Evolutionary conservation across 1,140 invertebrate genomes (phyloP), one percentile per base, ranked within the genome.

Genomic region (Drosophila jambulina): DNA sequence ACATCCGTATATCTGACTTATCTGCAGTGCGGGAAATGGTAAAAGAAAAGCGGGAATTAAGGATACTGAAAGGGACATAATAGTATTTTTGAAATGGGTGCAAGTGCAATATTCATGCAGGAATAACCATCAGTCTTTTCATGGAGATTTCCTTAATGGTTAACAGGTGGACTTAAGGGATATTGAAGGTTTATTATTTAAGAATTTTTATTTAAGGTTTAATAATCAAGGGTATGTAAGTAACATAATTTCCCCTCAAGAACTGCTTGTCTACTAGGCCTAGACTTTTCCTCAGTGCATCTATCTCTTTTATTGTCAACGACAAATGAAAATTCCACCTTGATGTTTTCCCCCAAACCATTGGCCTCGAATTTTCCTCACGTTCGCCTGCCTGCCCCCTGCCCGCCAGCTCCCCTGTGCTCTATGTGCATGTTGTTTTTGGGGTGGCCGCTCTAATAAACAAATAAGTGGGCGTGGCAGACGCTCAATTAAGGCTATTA

Each of bases 401-500:
- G 21, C 19, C 23, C 4, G 21, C 19, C 21, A 4, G 34, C 12
- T 25, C 12, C 48, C 10, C 23, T 2, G 0, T 5, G 29, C 13
- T 13, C 0, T 21, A 23, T 5, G 10, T 34, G 21, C 21, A 5
- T 68, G 74, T 86, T 82, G 60, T 75, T 69, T 65, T 80, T 62
- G 58, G 53, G 49, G 43, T 49, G 43, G 53, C 49, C 65, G 54
- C 82, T 74, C 85, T 90, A 90, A 90, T 90, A 90, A 90, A 90
- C 85, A 90, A 91, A 90, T 90, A 90, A 90, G 82, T 90, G 82
- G 85, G 85, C 75, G 86, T 81, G 85, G 75, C 86, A 71, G 84
- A 84, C 78, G 86, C 85, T 90, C 85, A 90, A 90, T 90, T 90
- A 90, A 90, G 85, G 85, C 85, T 90, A 91, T 90, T 90, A 90